phyloP scores from a whole-genome alignment of 2,888 invertebrate species.

The Artemia sinica region DNA sequence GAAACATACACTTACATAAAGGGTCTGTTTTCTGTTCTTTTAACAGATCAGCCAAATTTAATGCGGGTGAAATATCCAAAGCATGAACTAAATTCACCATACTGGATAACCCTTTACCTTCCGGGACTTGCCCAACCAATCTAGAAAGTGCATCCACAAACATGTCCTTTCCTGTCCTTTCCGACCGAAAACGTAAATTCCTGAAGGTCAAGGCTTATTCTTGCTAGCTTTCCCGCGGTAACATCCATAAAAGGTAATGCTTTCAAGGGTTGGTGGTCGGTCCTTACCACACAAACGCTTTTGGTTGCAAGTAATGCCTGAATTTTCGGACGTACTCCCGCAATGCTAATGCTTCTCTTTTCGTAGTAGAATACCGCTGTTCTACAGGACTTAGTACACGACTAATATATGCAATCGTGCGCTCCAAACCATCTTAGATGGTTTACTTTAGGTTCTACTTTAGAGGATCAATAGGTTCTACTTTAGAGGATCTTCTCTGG shows the following conservation, averaged over 20 bases:
- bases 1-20: not conserved
- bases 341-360: not conserved
- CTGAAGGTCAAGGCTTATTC: not conserved
- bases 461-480: no score
- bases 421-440: not conserved
- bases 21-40: not conserved
- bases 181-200: not conserved
- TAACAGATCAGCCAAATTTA: not conserved
- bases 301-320: no score
- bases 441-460: no score
- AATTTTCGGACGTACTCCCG: no score
- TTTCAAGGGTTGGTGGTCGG: not conserved
- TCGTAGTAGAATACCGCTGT: not conserved
- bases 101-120: no score
- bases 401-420: constrained; percentile 4
- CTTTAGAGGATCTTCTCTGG: no score
- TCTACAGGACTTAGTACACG: not conserved
- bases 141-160: constrained; percentile 1
- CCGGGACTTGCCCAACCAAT: not conserved
- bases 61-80: not conserved
- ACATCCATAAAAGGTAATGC: not conserved
- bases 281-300: not conserved
- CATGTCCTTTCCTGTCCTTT: not conserved
- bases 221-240: not conserved
- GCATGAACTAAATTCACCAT: not conserved